Evolutionary conservation across 2,888 invertebrate species (phyloP), one percentile per base, ranked within the genome.

Genomic region (Caenorhabditis imperialis): DNA sequence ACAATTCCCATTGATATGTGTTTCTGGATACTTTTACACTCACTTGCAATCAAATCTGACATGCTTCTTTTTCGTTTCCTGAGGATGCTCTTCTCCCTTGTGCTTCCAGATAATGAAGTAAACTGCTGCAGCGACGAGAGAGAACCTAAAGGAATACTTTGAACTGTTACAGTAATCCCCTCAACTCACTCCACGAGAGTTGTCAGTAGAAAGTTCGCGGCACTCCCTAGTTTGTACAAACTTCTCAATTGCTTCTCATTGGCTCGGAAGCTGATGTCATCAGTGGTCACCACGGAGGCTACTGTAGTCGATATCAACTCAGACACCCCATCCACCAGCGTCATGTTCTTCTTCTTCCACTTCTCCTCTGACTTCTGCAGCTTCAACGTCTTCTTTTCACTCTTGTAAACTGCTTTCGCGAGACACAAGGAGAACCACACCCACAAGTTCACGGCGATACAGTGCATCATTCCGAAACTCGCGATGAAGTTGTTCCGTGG

Each of bases 31-130:
- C 22, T 38, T 37, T 18, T n/a, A n/a, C 4, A 38, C 73, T 44
- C 27, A 85, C 78, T 82, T 83, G 83, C 86, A 86, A 65, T 86
- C 86, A 38, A 86, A 83, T 4, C 85, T 51, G 47, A 86, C 78
- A 12, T 75, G 75, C 50, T 80, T 58, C 61, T 82, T 84, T 40
- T 81, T 76, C 54, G 75, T 76, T 30, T 74, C 78, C 14, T 58
- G 65, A 14, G 54, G 61, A 14, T 27, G 54, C 12, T 57, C 63
- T 20, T 79, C 63, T 62, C 84, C 85, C 57, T 84, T 85, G 33
- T 84, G 78, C 48, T 78, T 74, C 85, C 85, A 86, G 23, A 86
- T 60, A n/a, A 85, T 84, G 70, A 87, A 84, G 81, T 84, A 84
- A 3, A 86, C 84, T 0, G 85, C 86, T 1, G 86, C 86, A 1